Evolutionary conservation across 2,888 invertebrate genomes (phyloP), one percentile per base, ranked within the genome.

Genomic region (Chironomus riparius): DNA sequence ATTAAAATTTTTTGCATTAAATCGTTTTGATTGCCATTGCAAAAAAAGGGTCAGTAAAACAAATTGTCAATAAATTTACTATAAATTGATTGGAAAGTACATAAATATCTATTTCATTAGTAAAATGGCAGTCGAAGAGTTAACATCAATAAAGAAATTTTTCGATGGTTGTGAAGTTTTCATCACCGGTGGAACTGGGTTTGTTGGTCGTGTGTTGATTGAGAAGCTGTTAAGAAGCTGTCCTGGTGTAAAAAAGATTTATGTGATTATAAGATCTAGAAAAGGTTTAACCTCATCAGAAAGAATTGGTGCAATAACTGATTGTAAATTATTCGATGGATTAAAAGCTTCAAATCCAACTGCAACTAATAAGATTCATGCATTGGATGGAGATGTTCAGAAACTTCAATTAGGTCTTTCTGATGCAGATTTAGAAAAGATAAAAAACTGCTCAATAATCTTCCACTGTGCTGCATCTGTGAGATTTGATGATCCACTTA

Each of bases 151-250:
- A 13, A 21, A 71, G 21, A 5, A 56, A 28, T 71, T 71, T 50
- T 71, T 47, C 10, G 50, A 91, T n/a, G 56, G 28, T 18, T 4
- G 56, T 24, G 71, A 71, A 15, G 24, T 71, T 12, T 71, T 71
- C 21, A 56, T 71, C 10, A 71, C 56, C 22, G 71, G 72, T n/a
- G 72, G 71, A 22, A 50, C 91, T 4, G 94, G 95, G 10, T 95
- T 95, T 82, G 87, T 95, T 48, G 95, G 95, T 24, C 95, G 95
- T 84, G 94, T 93, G 0, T 85, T 96, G 0, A 85, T 96, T 71
- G 96, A 96, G 84, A 97, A 96, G 82, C 85, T 97, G 3, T 85
- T 96, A 13, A 86, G 95, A 79, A 90, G 92, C 56, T 94, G 95
- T 81, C 89, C 91, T 0, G 88, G 88, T 0, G 85, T 96, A 15